These are phyloP conservation scores for Hylomyscus alleni DNA, from an alignment of 2,797 vertebrate species.

Conservation along the genomic window DNA sequence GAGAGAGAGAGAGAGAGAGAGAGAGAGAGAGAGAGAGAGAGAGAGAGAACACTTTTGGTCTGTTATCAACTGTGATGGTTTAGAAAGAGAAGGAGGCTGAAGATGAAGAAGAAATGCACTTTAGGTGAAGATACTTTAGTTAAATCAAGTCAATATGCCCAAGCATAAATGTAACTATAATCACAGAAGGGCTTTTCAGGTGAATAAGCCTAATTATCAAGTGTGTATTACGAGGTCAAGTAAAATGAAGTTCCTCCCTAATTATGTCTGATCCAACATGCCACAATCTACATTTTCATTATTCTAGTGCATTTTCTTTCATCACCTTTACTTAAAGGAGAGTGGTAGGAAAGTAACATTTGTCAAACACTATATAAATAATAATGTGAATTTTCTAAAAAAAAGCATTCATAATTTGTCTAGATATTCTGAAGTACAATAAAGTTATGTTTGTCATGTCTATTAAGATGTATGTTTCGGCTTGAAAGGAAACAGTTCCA, in stretches of 20 bases:
- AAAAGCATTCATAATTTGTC: slow-evolving; percentile 25
- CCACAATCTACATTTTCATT: slow-evolving; percentile 1
- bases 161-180: slow-evolving; percentile 16
- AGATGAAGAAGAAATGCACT: background rate
- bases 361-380: background rate
- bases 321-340: background rate
- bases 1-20: background rate
- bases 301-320: slow-evolving; percentile 32
- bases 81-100: background rate
- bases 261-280: background rate
- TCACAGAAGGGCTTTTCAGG: background rate
- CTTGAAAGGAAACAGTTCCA: background rate
- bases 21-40: background rate
- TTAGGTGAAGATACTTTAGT: background rate
- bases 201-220: background rate
- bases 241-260: background rate
- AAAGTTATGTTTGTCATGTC: background rate
- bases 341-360: background rate
- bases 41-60: background rate
- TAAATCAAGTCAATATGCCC: background rate
- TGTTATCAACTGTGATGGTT: background rate
- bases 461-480: background rate
- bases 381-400: background rate
- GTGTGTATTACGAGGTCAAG: slow-evolving; percentile 21
- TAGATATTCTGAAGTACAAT: background rate